These are phyloP conservation scores for Panthera uncia DNA, from an alignment of 2,113 vertebrate species.

Conservation along the genomic window DNA sequence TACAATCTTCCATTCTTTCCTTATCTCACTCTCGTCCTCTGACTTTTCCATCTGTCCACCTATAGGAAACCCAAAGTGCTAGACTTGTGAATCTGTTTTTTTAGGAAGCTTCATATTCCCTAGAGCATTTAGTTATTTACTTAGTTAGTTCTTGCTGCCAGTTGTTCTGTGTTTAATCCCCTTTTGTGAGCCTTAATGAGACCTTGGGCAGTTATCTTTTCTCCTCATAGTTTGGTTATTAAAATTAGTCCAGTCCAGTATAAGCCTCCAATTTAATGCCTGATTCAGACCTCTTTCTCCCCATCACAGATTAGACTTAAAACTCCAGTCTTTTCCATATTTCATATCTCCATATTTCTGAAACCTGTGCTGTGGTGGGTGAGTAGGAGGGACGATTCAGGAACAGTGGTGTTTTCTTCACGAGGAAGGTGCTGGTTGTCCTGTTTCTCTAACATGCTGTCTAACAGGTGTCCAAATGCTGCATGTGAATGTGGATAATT, in stretches of 20 bases:
- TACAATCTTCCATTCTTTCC: not conserved
- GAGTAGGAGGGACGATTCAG: too few relatives aligned
- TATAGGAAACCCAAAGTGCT: not conserved
- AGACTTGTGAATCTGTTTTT: not conserved
- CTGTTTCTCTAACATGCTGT: not conserved
- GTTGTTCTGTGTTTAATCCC: not conserved
- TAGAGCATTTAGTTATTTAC: not conserved
- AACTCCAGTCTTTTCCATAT: not conserved
- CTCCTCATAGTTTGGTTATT: not conserved
- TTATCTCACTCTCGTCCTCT: not conserved
- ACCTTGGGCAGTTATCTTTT: not conserved
- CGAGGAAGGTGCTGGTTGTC: not conserved
- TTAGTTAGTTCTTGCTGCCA: not conserved
- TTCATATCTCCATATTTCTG: rapidly evolving
- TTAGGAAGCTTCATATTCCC: not conserved
- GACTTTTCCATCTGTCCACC: not conserved
- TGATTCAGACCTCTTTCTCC: not conserved
- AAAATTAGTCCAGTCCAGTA: not conserved
- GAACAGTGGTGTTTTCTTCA: not conserved
- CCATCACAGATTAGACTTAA: not conserved
- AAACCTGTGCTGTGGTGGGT: not conserved
- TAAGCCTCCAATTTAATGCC: not conserved
- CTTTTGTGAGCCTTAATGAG: not conserved
- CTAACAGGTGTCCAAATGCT: too few relatives aligned
- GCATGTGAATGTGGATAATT: rapidly evolving